Evolutionary conservation across 2,113 vertebrate genomes (phyloP).

Genomic region (Eudyptes chrysolophus): DNA sequence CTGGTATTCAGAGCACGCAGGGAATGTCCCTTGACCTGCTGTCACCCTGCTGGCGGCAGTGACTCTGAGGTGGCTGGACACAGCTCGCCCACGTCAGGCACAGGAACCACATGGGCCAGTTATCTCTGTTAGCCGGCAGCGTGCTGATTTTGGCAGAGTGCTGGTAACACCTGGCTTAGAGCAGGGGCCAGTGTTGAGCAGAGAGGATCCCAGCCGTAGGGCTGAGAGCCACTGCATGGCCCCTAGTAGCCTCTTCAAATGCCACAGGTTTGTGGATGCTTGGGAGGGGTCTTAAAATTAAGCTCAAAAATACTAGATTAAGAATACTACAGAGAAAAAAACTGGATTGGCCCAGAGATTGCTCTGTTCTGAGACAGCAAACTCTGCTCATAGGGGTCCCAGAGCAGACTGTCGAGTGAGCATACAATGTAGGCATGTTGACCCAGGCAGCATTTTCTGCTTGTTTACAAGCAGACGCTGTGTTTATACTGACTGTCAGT

Average conservation of each 20-base stretch:
- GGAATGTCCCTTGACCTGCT: neutral
- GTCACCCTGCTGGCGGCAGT: neutral
- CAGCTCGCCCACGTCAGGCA: neutral
- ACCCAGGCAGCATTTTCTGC: neutral
- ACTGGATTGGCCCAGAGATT: neutral
- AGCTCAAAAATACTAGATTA: neutral
- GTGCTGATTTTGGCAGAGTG: neutral
- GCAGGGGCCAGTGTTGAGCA: neutral
- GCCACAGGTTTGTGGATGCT: neutral
- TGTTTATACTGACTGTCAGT: neutral
- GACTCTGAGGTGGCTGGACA: neutral
- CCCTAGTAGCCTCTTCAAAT: neutral
- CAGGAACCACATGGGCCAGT: neutral
- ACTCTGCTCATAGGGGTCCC: neutral
- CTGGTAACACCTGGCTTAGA: neutral
- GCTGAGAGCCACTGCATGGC: neutral
- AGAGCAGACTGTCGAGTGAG: neutral
- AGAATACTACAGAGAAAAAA: neutral
- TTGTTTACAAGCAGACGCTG: neutral
- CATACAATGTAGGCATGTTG: neutral
- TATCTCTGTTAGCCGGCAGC: neutral
- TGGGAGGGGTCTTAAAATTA: neutral
- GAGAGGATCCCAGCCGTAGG: accelerated
- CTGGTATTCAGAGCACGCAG: neutral
- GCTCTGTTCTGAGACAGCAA: neutral